These are phyloP conservation scores for Mesoclemmys tuberculata DNA, from an alignment of 2,113 vertebrate genomes.

Conservation along the genomic window DNA sequence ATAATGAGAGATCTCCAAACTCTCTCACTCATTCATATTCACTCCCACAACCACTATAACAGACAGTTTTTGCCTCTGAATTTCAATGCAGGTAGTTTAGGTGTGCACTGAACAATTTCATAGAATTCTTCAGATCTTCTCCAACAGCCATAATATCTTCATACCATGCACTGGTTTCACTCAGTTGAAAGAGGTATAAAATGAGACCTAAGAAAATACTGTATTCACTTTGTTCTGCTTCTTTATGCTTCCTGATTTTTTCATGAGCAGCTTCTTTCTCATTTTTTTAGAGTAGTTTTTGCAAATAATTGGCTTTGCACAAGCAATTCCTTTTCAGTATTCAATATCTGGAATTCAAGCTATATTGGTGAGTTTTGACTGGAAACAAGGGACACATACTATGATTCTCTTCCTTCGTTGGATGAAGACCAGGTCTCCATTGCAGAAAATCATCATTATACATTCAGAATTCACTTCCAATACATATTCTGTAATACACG, in stretches of 20 bases:
- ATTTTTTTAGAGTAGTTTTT: neutral
- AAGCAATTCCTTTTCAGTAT: neutral
- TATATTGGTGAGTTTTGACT: neutral
- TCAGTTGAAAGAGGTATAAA: neutral
- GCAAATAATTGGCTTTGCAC: neutral
- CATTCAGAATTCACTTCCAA: neutral
- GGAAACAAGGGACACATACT: neutral
- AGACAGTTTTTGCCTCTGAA: neutral
- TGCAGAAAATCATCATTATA: neutral
- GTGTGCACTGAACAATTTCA: neutral
- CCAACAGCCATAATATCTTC: neutral
- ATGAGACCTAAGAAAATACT: neutral
- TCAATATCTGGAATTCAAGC: neutral
- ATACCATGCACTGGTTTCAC: neutral
- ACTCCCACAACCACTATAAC: neutral
- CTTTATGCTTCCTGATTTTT: neutral
- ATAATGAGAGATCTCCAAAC: neutral
- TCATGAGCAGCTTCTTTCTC: neutral
- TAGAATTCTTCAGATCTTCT: neutral
- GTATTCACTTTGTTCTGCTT: neutral
- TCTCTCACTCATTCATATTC: neutral
- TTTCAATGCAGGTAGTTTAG: neutral
- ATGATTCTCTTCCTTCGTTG: neutral
- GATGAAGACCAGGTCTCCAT: neutral
- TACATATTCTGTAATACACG: neutral